A percentile compares a stretch with the other conserved stretches of the same genome.
Evolutionary conservation across 2,113 vertebrate species (phyloP).

Genomic region (Caretta caretta): DNA sequence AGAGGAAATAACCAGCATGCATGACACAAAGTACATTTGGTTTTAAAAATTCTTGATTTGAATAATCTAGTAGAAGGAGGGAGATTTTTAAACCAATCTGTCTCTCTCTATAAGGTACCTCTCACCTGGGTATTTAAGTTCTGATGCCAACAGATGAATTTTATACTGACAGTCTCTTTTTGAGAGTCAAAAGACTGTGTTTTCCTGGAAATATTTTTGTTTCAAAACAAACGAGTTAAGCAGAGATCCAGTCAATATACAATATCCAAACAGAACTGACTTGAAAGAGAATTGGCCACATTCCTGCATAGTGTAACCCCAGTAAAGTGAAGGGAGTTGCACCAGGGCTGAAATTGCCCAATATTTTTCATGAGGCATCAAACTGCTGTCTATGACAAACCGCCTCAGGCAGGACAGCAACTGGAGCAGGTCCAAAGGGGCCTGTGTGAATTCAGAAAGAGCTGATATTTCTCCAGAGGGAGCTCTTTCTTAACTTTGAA

Average conservation of each 20-base stretch:
- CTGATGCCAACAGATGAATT: neutral
- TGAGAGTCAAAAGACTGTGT: neutral
- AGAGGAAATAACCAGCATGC: neutral
- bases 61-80: neutral
- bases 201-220: neutral
- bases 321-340: neutral
- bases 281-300: neutral
- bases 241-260: neutral
- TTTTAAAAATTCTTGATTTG: neutral
- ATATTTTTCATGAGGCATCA: neutral
- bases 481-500: constrained; percentile 35
- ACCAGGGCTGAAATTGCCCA: neutral
- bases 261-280: neutral
- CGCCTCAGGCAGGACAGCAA: neutral
- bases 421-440: rapidly evolving
- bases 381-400: neutral
- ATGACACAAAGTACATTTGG: neutral
- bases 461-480: constrained; percentile 27
- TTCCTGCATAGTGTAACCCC: neutral
- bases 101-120: neutral
- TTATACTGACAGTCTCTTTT: neutral
- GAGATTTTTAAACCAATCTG: rapidly evolving
- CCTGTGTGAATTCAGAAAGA: neutral
- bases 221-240: neutral
- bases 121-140: neutral